Conservation (phyloP, 2,113 vertebrate species). For the Solenodon paradoxus region DNA sequence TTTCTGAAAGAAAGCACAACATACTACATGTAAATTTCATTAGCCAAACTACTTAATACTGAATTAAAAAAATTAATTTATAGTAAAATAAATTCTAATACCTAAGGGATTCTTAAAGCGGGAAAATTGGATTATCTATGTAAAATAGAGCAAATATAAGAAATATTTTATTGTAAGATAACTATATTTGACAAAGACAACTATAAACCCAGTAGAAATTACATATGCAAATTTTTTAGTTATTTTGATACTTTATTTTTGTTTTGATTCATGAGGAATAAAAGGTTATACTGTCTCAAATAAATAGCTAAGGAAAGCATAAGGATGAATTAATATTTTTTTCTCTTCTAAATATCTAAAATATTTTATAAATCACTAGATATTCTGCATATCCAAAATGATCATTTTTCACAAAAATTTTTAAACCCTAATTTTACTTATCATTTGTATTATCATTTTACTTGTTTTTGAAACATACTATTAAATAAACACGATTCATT, state of each 20-base stretch:
- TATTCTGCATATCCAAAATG: conserved; percentile 14
- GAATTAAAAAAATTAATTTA: background rate
- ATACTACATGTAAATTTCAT: background rate
- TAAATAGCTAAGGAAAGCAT: background rate
- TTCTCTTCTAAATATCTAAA: background rate
- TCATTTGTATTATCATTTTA: background rate
- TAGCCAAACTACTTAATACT: background rate
- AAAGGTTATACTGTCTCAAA: background rate
- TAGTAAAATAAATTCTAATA: background rate
- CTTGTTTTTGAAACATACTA: conserved; percentile 11
- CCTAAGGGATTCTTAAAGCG: background rate
- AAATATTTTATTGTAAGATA: background rate
- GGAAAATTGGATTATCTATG: background rate
- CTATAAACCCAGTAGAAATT: background rate
- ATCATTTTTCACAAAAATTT: background rate
- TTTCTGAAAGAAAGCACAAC: background rate
- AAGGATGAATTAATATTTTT: background rate
- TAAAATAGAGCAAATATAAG: background rate
- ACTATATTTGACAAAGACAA: background rate
- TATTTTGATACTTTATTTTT: conserved; percentile 7
- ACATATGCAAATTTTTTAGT: background rate
- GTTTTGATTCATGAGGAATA: background rate
- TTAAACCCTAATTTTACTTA: background rate
- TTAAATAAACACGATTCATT: background rate
- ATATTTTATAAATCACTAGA: conserved; percentile 11